These are phyloP conservation scores for Telenomus remus DNA, from an alignment of 1,140 invertebrate species.

Conservation along the genomic window DNA sequence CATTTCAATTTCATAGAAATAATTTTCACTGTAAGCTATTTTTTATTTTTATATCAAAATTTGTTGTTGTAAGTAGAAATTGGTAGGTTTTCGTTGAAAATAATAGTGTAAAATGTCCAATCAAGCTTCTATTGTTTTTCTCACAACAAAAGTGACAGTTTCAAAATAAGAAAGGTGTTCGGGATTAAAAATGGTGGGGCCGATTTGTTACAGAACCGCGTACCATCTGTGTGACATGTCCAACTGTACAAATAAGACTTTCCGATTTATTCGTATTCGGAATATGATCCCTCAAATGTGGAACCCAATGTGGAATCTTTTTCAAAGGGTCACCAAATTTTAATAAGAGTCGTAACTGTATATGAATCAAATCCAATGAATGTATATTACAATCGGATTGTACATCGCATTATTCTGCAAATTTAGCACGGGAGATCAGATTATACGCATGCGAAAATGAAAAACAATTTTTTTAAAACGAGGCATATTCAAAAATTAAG, in stretches of 20 bases:
- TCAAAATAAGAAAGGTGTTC: conserved; percentile 43
- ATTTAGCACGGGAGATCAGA: too few species aligned
- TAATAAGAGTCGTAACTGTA: conserved; percentile 10
- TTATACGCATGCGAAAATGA: too few species aligned
- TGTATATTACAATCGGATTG: not conserved
- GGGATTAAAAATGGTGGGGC: conserved; percentile 27
- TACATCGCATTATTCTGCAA: too few species aligned
- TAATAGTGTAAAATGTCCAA: conserved; percentile 46
- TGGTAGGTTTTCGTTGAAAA: conserved; percentile 32
- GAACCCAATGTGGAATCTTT: conserved; percentile 25
- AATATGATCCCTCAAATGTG: conserved; percentile 34
- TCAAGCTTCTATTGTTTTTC: conserved; percentile 46
- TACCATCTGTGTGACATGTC: conserved; percentile 42
- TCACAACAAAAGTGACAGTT: conserved; percentile 26
- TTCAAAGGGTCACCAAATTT: conserved; percentile 19
- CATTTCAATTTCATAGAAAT: too few species aligned
- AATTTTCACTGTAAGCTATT: too few species aligned
- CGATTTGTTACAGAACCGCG: conserved; percentile 42
- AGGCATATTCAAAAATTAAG: too few species aligned
- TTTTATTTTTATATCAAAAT: not conserved
- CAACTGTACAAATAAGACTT: conserved; percentile 53
- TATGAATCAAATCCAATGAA: not conserved
- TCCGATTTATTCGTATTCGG: conserved; percentile 35
- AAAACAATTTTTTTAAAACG: too few species aligned
- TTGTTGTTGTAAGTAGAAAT: not conserved